These are phyloP conservation scores for Chrysocyon brachyurus DNA, from an alignment of 2,797 vertebrate species.

Conservation along the genomic window DNA sequence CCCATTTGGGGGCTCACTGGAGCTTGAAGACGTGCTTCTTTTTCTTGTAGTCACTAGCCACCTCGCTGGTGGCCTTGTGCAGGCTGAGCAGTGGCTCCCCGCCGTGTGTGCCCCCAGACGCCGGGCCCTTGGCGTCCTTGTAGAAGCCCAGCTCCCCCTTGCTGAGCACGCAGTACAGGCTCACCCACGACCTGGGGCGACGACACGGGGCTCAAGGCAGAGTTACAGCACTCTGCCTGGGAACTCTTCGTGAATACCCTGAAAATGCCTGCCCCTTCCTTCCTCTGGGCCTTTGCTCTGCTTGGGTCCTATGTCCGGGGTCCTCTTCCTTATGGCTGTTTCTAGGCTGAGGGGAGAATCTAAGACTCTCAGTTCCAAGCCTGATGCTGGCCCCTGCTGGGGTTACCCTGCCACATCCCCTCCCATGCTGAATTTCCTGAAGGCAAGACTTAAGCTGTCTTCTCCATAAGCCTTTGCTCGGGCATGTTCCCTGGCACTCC, in stretches of 20 bases:
- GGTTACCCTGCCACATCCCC: not conserved
- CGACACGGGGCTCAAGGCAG: slow-evolving; percentile 15
- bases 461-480: not conserved
- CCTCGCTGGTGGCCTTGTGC: slow-evolving; percentile 92
- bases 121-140: slow-evolving; percentile 94
- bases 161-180: slow-evolving; percentile 96
- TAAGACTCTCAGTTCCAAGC: not conserved
- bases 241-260: not conserved
- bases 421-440: not conserved
- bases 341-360: not conserved
- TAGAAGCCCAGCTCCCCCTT: slow-evolving; percentile 98
- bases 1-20: slow-evolving; percentile 89
- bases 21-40: slow-evolving; percentile 99
- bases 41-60: slow-evolving; percentile 98
- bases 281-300: not conserved
- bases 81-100: slow-evolving; percentile 94
- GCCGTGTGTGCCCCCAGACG: slow-evolving; percentile 91
- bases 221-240: not conserved
- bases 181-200: slow-evolving; percentile 95
- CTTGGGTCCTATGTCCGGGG: not conserved
- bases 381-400: not conserved
- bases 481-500: not conserved
- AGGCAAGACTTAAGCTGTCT: not conserved
- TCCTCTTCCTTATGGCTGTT: not conserved
- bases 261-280: not conserved